Percentiles rank a stretch among this genome's conserved stretches.
Evolutionary conservation across 2,113 vertebrate genomes (phyloP).

Genomic region (Tychaedon coryphoeus): DNA sequence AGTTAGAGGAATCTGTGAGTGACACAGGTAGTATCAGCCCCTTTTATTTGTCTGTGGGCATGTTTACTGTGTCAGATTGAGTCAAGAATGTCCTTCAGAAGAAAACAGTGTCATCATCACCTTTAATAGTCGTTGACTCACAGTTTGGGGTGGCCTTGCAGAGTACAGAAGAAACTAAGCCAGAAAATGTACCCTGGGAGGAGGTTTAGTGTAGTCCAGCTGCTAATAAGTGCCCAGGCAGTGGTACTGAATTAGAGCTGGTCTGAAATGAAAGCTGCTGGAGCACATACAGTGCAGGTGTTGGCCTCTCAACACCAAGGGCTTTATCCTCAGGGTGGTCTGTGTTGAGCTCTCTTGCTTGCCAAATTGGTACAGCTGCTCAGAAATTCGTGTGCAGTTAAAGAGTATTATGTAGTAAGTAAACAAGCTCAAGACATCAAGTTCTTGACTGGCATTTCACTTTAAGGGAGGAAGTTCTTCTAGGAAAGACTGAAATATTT

Average conservation of each 20-base stretch:
- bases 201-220: background rate
- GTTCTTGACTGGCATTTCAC: background rate
- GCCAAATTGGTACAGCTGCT: background rate
- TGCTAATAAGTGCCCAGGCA: background rate
- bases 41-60: background rate
- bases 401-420: background rate
- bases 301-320: background rate
- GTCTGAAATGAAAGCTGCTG: background rate
- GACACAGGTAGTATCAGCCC: background rate
- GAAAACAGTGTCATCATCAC: background rate
- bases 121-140: background rate
- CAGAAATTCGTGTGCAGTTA: background rate
- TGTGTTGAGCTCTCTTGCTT: background rate
- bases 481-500: background rate
- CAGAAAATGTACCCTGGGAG: background rate
- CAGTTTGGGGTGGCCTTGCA: background rate
- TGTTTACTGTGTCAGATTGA: background rate
- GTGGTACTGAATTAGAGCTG: background rate
- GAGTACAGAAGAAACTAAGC: background rate
- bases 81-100: background rate
- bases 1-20: background rate
- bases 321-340: background rate
- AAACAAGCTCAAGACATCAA: background rate
- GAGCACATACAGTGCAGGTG: rapidly evolving
- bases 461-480: background rate